Base-by-base conservation (phyloP, 2,888 invertebrate genomes). In the Reticulitermes lucifugus region DNA sequence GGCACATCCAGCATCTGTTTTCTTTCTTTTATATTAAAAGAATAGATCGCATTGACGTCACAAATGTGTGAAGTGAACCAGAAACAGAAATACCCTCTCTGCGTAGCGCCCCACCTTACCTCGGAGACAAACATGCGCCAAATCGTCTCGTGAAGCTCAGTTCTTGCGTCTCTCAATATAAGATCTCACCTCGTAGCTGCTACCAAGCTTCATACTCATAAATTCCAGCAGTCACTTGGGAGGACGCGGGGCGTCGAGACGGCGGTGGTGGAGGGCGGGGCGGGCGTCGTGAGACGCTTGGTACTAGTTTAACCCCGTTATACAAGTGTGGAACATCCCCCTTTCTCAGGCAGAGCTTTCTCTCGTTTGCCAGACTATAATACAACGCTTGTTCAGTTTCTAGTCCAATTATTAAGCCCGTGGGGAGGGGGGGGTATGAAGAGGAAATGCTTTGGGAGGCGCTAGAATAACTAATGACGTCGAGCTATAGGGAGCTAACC, bases 381-480 rank as follows among this genome's bases (percentile, higher is more conserved):
- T 73, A 73, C 77, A 46, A n/a, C 12, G 77, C 77, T 77, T 77
- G 77, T 77, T 77, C 77, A 77, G 21, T 77, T 46, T 51, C 46
- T 51, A 46, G 21, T 77, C 77, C 77, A 77, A 77, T 77, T 77
- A 77, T 77, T 77, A 77, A 77, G 46, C 77, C 77, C n/a, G n/a
- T 7, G 77, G 41, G 21, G 12, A 6, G 75, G 77, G 22, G 5
- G n/a, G 73, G 18, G 73, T 4, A 41, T 35, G 73, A 18, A 41
- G 73, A 73, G 46, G 51, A 46, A 25, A 12, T 43, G 43, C n/a
- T 43, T 43, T 41, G 77, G 77, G 77, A 77, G 77, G 77, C 25
- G 77, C 77, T 46, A 77, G 77, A 77, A 77, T 77, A 77, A 77
- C 77, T 77, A 77, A 77, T 51, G 77, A 77, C 77, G 43, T 77